A percentile compares a stretch with the other conserved stretches of the same genome.
These are phyloP conservation scores for Oplegnathus fasciatus DNA, from an alignment of 2,113 vertebrate species.

Conservation along the genomic window DNA sequence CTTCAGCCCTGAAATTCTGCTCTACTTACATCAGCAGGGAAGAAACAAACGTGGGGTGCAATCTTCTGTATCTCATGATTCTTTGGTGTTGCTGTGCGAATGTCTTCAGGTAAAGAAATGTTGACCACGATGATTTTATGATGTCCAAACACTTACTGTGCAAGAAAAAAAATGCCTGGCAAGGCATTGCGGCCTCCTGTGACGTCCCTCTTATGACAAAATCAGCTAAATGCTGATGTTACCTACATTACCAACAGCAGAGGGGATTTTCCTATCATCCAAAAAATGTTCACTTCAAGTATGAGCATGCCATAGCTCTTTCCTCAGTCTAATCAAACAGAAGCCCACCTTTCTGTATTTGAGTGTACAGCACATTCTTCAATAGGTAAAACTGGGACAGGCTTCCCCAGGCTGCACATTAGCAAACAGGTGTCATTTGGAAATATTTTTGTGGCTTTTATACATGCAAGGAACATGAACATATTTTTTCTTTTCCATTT, in stretches of 20 bases:
- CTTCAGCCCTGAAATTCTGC: not conserved
- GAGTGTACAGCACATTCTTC: not conserved
- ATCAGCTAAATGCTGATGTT: not conserved
- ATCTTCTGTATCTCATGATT: not conserved
- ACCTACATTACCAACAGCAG: not conserved
- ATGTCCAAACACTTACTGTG: not conserved
- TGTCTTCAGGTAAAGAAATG: not conserved
- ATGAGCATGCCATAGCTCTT: not conserved
- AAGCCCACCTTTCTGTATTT: not conserved
- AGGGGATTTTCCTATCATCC: not conserved
- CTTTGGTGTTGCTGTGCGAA: not conserved
- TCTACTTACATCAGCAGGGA: slow-evolving; percentile 25
- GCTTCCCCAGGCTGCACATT: not conserved
- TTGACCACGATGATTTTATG: not conserved
- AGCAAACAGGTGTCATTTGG: not conserved
- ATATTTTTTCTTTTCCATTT: not conserved
- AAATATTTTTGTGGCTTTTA: not conserved
- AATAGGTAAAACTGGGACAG: not conserved
- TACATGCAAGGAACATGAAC: not conserved
- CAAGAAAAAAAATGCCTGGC: not conserved
- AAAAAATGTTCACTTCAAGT: not conserved
- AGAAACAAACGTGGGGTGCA: not conserved
- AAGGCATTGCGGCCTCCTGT: not conserved
- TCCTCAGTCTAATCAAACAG: not conserved
- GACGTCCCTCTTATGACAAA: not conserved